Evolutionary conservation across 1,140 invertebrate species (phyloP), one percentile per base, ranked within the genome.

Genomic region (Eciton burchellii): DNA sequence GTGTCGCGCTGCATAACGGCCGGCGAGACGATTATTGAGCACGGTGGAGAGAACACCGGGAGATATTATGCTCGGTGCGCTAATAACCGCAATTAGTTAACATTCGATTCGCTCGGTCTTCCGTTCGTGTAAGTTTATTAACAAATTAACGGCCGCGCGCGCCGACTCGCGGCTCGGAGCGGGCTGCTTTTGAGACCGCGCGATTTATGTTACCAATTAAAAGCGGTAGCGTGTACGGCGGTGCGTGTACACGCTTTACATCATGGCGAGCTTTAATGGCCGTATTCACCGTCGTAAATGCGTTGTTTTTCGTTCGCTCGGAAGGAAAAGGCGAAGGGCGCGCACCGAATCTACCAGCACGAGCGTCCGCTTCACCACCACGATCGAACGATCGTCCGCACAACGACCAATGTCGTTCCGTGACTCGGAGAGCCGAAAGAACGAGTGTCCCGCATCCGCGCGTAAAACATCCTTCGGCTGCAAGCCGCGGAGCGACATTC

Each of bases 21-120:
- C 41, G 63, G 49, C 49, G 41, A 79, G 74, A 79, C 35, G 63
- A 70, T 79, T 66, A 77, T 77, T 70, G 56, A 79, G 74, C 41
- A 29, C 35, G 47, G 60, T n/a, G 73, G 43, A 41, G 35, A 26
- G 74, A 66, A 77, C 47, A 47, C 49, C 14, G 49, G 43, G 24
- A 49, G 35, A 79, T 79, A 68, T 79, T 79, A 79, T 79, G 74
- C 74, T 35, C 74, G 24, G 68, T 79, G 63, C 52, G 70, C 63
- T 79, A 79, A 79, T 79, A 79, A 79, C 74, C 63, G 74, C 74
- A 79, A 79, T 79, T 79, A 79, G 74, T 79, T 79, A 79, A 79
- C 74, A 79, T 79, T 79, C 74, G 74, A 79, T 79, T 79, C 74
- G 74, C 74, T 77, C 49, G 43, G 74, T 68, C 74, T 26, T 19